Base-by-base conservation (phyloP, 2,888 invertebrate species). In the Aporophyla lueneburgensis region DNA sequence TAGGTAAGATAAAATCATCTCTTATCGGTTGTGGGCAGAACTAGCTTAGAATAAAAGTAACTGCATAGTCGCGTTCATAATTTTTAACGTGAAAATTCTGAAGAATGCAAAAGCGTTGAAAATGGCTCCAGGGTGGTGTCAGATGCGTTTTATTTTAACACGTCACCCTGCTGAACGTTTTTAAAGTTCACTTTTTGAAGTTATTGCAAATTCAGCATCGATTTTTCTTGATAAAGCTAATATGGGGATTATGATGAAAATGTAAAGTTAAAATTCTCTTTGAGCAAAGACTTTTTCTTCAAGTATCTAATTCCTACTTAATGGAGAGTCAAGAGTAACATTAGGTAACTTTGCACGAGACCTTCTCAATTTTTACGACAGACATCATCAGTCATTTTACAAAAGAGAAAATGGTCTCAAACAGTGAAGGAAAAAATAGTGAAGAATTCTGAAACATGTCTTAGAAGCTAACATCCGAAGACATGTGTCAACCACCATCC, bases 101-200 rank as follows among this genome's bases (percentile, higher is more conserved):
- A 79, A 59, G 54, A 74, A 74, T 67, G 58, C 27, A 68, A 74
- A 67, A 62, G 46, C 46, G 51, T 27, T 68, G n/a, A 51, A 74
- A 74, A 73, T 53, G 21, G n/a, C 40, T 43, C n/a, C 65, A n/a
- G n/a, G 5, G 24, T 56, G 51, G 68, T 51, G 70, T 74, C 84
- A 71, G 51, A 68, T 81, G 84, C 58, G 1, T 67, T 81, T 84
- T 81, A 81, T 78, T 83, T 62, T 51, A 46, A 78, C 66, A 62
- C 46, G 61, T 58, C 69, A 49, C 9, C 12, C 53, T 4, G 51
- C 43, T 59, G 27, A 70, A 51, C 49, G 43, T 43, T 82, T n/a
- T 56, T 56, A 49, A 51, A 9, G 12, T 4, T 61, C 14, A 51
- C n/a, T 61, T 65, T 24, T 12, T 33, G 53, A 58, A 53, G 46